Base-by-base conservation (phyloP, 2,888 invertebrate genomes). In the Teleiodes luculella region DNA sequence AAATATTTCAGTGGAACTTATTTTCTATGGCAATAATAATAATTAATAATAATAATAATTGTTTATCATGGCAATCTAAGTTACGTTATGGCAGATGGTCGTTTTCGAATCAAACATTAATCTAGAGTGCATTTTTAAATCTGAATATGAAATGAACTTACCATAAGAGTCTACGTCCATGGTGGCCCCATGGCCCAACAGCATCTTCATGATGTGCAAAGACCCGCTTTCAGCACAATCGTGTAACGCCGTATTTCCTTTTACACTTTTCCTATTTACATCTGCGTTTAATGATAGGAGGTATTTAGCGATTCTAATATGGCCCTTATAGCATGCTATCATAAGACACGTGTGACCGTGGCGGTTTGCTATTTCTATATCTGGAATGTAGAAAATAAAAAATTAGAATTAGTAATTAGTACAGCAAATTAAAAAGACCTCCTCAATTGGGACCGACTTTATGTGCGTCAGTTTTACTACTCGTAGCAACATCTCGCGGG, bases 291-390 rank as follows among this genome's bases (percentile, higher is more conserved):
- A 86, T 13, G 94, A 92, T 8, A 98, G 91, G 53, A 98, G 91
- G 87, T 95, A 98, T 74, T 95, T 95, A 52, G 97, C 97, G 76
- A 98, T 98, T 73, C 93, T 92, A 64, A 94, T 93, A 86, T 98
- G 98, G 53, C 97, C 97, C 81, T 98, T 97, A 87, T 97, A 98
- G 84, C 98, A 98, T 46, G 98, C 97, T 59, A 99, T 99, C 98
- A 99, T 99, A 31, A 99, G 91, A 76, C 98, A 98, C 11, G 98
- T 98, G 88, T 99, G 98, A 0, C 97, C 97, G 79, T 97, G 97
- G 59, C 97, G 92, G 80, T 99, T 99, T 18, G 98, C 97, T 76
- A 98, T 95, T 90, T 98, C 98, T 78, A 98, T 95, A 85, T 98
- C 97, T 92, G 92, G 2, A 87, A 88, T n/a, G n/a, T n/a, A 39